phyloP scores from a whole-genome alignment of 1,140 invertebrate species.

The Rhopalosiphum padi region DNA sequence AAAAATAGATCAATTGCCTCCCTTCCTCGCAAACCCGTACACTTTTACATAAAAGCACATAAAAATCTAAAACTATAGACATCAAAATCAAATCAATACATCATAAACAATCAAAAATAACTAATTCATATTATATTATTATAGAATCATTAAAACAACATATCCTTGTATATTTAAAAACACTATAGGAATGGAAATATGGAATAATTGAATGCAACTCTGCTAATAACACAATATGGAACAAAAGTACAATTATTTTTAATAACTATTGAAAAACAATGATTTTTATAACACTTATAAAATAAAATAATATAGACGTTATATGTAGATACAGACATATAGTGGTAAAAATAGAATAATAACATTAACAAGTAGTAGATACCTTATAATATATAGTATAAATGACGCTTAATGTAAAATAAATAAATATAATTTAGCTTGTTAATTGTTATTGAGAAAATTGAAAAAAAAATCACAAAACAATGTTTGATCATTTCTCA shows the following conservation, averaged over 20 bases:
- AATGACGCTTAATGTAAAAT: background rate
- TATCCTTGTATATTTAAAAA: background rate
- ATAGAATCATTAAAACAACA: background rate
- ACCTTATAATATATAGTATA: background rate
- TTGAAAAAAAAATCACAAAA: background rate
- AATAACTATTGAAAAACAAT: background rate
- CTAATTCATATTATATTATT: background rate
- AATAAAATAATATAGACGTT: background rate
- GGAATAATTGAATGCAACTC: background rate
- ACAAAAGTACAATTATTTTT: background rate
- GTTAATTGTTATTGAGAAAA: background rate
- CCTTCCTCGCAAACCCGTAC: too few species aligned
- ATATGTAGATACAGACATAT: background rate
- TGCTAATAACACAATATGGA: background rate
- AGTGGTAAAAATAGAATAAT: background rate
- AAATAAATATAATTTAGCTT: background rate
- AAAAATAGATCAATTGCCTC: too few species aligned
- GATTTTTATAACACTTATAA: background rate
- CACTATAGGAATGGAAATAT: background rate
- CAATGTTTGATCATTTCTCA: constrained; percentile 18
- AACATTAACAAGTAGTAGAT: background rate
- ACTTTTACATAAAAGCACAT: too few species aligned
- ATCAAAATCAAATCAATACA: too few species aligned
- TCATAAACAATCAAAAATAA: too few species aligned
- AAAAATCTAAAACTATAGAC: too few species aligned